phyloP scores from a whole-genome alignment of 2,888 invertebrate genomes.

The Molorchus minor region DNA sequence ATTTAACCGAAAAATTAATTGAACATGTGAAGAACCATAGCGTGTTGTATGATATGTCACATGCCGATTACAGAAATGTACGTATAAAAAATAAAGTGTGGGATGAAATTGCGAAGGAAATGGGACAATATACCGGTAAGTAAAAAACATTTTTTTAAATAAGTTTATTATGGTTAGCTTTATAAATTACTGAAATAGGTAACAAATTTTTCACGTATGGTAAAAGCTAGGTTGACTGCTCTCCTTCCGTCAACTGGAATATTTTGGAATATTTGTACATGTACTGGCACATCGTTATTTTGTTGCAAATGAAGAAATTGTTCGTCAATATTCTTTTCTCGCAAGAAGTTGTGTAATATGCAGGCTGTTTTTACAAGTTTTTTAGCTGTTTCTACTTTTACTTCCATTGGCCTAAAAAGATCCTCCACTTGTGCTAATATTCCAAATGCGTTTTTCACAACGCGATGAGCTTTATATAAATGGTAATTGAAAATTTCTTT shows the following conservation, averaged over 20 bases:
- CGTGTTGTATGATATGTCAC: constrained; percentile 12
- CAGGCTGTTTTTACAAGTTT: constrained; percentile 2
- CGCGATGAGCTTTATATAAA: constrained; percentile 25
- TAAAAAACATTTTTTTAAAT: constrained; percentile 1
- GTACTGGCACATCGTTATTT: constrained; percentile 6
- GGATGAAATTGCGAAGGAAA: constrained; percentile 9
- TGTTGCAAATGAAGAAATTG: constrained; percentile 19
- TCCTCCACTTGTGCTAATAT: constrained; percentile 29
- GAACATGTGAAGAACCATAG: constrained; percentile 18
- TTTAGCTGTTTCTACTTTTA: constrained; percentile 29
- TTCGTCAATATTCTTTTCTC: constrained; percentile 13
- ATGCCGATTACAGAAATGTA: constrained; percentile 9
- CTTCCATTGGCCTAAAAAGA: constrained; percentile 36
- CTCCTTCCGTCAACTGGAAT: constrained; percentile 17
- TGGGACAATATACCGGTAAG: constrained; percentile 1
- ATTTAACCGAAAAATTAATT: background rate
- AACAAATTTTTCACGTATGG: constrained; percentile 14
- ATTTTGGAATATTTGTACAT: background rate
- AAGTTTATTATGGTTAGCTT: constrained; percentile 10
- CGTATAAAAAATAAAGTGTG: constrained; percentile 12
- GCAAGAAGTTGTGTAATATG: constrained; percentile 17
- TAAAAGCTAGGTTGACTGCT: background rate
- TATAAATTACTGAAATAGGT: constrained; percentile 13
- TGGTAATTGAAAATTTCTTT: constrained; percentile 34
- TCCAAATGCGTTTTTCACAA: constrained; percentile 40